Evolutionary conservation across 1,140 invertebrate genomes (phyloP).

Genomic region (Sipha flava): DNA sequence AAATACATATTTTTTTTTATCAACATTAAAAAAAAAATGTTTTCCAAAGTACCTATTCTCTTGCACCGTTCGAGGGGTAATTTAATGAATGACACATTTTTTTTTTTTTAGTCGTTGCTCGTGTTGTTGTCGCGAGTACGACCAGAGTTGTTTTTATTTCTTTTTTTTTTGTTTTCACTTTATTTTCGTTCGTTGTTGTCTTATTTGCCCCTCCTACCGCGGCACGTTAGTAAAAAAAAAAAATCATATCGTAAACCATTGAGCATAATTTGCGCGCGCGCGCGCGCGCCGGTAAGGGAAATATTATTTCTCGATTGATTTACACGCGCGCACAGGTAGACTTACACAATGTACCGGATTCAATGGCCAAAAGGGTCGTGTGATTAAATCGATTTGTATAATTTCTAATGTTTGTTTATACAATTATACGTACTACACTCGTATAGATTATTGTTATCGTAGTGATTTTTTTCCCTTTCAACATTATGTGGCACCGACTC

Average conservation of each 20-base stretch:
- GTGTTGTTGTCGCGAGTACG: background rate
- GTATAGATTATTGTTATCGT: background rate
- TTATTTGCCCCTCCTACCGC: background rate
- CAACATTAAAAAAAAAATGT: slow-evolving; percentile 8
- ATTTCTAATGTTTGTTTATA: background rate
- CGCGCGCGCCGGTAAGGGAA: background rate
- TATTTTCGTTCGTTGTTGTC: background rate
- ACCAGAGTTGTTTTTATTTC: background rate
- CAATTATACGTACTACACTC: background rate
- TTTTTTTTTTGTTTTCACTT: background rate
- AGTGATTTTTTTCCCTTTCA: too few species aligned
- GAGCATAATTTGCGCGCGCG: background rate
- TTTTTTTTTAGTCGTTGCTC: background rate
- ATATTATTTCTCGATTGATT: background rate
- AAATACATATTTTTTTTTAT: slow-evolving; percentile 10
- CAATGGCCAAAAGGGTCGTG: slow-evolving; percentile 3
- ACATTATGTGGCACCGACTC: too few species aligned
- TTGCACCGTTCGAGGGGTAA: slow-evolving; percentile 1
- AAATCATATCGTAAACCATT: background rate
- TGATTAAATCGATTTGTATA: background rate
- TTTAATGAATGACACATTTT: slow-evolving; percentile 27
- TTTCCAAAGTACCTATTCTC: slow-evolving; percentile 1
- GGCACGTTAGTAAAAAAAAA: background rate
- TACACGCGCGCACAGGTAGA: too few species aligned
- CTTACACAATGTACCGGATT: background rate